Evolutionary conservation across 2,113 vertebrate species (phyloP).

Genomic region (Typhlomys cinereus): DNA sequence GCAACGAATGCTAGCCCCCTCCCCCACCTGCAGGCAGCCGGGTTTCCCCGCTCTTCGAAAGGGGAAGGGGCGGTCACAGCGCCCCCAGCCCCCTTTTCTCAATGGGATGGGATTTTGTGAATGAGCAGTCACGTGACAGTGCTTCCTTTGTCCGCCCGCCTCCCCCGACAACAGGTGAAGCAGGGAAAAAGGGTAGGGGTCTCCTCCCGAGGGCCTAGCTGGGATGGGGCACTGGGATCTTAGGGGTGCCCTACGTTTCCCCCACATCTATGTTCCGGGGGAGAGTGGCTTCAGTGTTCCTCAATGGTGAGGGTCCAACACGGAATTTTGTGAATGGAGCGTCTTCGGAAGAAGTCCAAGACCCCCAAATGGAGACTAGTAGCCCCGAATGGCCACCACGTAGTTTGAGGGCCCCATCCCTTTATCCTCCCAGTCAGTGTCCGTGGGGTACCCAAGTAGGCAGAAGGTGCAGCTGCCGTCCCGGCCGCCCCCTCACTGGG

Average conservation of each 20-base stretch:
- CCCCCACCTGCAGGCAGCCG: constrained; percentile 55
- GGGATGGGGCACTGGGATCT: constrained; percentile 43
- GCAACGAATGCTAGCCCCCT: constrained; percentile 31
- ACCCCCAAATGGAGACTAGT: constrained; percentile 63
- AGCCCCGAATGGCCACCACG: constrained; percentile 71
- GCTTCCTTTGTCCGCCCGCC: constrained; percentile 77
- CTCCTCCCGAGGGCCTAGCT: constrained; percentile 60
- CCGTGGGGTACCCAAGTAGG: neutral
- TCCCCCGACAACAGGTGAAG: constrained; percentile 81
- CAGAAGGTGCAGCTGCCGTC: constrained; percentile 37
- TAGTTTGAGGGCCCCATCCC: constrained; percentile 54
- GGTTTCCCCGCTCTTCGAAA: constrained; percentile 41
- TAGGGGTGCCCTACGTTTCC: neutral
- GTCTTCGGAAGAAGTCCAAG: constrained; percentile 50
- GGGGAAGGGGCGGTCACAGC: constrained; percentile 70
- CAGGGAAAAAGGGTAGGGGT: constrained; percentile 67
- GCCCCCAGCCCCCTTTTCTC: constrained; percentile 79
- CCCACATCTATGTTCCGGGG: neutral
- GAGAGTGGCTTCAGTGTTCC: constrained; percentile 59
- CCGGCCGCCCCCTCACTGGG: constrained; percentile 44
- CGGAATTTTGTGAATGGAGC: constrained; percentile 77
- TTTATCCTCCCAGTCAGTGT: neutral
- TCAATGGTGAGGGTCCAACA: constrained; percentile 70
- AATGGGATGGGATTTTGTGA: constrained; percentile 75
- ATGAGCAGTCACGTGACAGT: constrained; percentile 74